Base-by-base conservation (phyloP, 2,113 vertebrate genomes). In the Brachypteracias leptosomus region DNA sequence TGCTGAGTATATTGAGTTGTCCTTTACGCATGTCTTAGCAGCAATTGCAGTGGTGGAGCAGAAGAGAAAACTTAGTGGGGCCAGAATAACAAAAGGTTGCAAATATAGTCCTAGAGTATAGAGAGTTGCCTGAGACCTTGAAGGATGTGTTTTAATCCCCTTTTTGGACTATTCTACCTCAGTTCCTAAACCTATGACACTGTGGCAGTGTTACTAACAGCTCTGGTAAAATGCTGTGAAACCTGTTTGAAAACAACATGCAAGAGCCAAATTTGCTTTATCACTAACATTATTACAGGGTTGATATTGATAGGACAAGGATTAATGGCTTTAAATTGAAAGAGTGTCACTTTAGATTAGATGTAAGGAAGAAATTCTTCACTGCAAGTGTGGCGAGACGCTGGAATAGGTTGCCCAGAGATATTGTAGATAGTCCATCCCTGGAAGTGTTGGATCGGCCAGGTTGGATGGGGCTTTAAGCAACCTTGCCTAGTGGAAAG, bases 1-100 rank as follows among this genome's bases (percentile, higher is more conserved):
- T 4, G 8, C 9, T 75, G 22, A n/a, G 44, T 4, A 3, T 51
- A 16, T 8, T 0, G 2, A 4, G 11, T 42, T 9, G 20, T 6
- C 10, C 24, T 57, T 93, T 83, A 44, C 2, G 11, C 1, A 2
- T 9, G 3, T 72, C 62, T 86, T 26, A 54, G 36, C 40, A 75
- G 22, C 0, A 3, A 26, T 6, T n/a, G 35, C 58, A 54, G 31
- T 16, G 13, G 31, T 58, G 29, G 25, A 52, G 17, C 59, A 80
- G 44, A 82, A 63, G 8, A 88, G 14, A 33, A 24, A 72, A 70
- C 33, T 42, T 8, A 73, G 40, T 16, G 21, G 76, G 20, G 36
- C 15, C 28, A 51, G 68, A 77, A 66, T 9, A 44, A 47, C 16
- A 61, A 62, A 77, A 89, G 6, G 7, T 57, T 62, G 36, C 15